These are phyloP conservation scores for Falco punctatus DNA, from an alignment of 2,113 vertebrate genomes.

Conservation along the genomic window DNA sequence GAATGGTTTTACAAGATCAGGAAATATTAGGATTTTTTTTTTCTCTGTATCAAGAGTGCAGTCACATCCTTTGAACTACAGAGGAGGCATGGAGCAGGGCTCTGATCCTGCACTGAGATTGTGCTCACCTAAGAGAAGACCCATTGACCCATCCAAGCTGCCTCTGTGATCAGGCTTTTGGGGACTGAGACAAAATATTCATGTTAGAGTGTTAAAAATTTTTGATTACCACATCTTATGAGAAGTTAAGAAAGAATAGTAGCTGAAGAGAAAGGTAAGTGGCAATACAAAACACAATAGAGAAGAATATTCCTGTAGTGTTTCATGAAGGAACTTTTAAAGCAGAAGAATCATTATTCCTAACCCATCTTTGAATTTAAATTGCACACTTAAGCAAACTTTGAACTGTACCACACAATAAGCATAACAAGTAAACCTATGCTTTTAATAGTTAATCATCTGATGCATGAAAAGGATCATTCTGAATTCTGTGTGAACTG, in stretches of 20 bases:
- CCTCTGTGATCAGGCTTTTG: background rate
- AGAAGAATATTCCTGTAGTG: constrained; percentile 47
- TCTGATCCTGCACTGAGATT: background rate
- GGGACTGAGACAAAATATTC: background rate
- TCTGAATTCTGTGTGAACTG: constrained; percentile 75
- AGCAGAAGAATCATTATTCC: constrained; percentile 71
- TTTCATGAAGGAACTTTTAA: constrained; percentile 69
- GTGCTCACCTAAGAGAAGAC: background rate
- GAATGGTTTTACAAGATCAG: background rate
- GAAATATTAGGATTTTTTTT: background rate
- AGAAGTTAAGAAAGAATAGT: constrained; percentile 34
- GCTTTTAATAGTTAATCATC: constrained; percentile 75
- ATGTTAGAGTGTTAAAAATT: background rate
- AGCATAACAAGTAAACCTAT: constrained; percentile 73
- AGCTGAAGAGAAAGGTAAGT: constrained; percentile 39
- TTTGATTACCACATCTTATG: constrained; percentile 8
- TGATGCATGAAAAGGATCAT: constrained; percentile 73
- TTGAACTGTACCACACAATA: constrained; percentile 68
- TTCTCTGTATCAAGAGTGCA: background rate
- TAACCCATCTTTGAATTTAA: constrained; percentile 75
- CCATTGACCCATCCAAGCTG: background rate
- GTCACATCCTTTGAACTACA: background rate
- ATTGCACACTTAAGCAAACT: constrained; percentile 73
- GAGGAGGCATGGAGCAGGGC: background rate
- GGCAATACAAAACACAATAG: background rate